These are phyloP conservation scores for Pluvialis apricaria DNA, from an alignment of 2,113 vertebrate species.

Conservation along the genomic window DNA sequence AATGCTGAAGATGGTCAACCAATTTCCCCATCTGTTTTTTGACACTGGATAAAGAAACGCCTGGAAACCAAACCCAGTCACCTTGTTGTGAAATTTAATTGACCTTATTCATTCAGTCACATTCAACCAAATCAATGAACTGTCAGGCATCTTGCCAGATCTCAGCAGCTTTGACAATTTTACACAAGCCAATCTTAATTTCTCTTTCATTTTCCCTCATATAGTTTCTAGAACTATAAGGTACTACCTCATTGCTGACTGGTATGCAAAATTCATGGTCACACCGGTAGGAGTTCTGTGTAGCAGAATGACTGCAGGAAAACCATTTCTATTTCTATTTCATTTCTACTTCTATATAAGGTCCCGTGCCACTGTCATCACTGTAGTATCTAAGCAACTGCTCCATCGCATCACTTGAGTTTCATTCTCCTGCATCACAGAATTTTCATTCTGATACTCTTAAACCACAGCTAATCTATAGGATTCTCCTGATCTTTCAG, in stretches of 20 bases:
- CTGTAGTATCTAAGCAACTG: constrained; percentile 30
- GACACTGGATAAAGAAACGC: background rate
- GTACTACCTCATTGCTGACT: background rate
- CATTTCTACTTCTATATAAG: background rate
- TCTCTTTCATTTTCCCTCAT: background rate
- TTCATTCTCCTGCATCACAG: background rate
- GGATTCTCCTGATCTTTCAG: background rate
- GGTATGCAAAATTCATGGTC: background rate
- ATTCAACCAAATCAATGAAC: background rate
- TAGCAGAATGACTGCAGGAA: background rate
- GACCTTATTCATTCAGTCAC: background rate
- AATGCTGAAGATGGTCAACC: background rate
- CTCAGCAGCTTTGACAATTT: background rate
- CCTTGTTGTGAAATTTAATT: background rate
- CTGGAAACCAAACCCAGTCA: background rate
- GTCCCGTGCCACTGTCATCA: background rate
- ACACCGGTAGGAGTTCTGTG: background rate
- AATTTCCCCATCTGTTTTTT: background rate
- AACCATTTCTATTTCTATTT: background rate
- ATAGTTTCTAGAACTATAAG: background rate
- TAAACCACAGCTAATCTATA: background rate
- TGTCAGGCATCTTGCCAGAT: background rate
- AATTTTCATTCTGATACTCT: background rate
- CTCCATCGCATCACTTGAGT: background rate
- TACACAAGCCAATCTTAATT: background rate